These are phyloP conservation scores for Sander lucioperca DNA, from an alignment of 2,113 vertebrate species.

Conservation along the genomic window DNA sequence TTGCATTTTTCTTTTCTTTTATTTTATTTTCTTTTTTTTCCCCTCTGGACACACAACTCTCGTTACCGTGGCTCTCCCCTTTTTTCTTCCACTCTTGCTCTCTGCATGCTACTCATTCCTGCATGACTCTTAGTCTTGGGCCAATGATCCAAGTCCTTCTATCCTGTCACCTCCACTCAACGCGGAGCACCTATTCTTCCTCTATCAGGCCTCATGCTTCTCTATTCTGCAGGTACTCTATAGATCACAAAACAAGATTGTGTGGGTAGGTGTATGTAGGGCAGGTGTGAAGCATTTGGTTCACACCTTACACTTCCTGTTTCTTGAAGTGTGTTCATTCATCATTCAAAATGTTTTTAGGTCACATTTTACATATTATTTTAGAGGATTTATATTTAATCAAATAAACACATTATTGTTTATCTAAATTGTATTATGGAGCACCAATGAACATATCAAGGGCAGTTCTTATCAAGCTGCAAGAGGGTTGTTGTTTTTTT, in stretches of 20 bases:
- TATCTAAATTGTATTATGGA: neutral
- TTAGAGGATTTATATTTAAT: neutral
- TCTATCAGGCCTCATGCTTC: constrained; percentile 83
- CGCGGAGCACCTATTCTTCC: constrained; percentile 85
- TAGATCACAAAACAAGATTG: constrained; percentile 32
- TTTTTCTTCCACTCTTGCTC: constrained; percentile 23
- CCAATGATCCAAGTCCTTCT: constrained; percentile 80
- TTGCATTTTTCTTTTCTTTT: neutral
- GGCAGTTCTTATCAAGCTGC: neutral
- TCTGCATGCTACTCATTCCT: constrained; percentile 77
- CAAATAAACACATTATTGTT: neutral
- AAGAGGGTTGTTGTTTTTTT: neutral
- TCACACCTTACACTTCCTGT: constrained; percentile 20
- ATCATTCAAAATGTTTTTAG: neutral
- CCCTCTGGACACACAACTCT: constrained; percentile 11
- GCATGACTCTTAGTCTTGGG: constrained; percentile 82
- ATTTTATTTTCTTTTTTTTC: too few species aligned
- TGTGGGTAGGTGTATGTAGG: constrained; percentile 48
- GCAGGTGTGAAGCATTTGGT: constrained; percentile 31
- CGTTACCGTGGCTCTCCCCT: constrained; percentile 9
- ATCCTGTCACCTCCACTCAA: constrained; percentile 85
- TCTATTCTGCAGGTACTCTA: constrained; percentile 76
- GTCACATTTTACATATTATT: neutral
- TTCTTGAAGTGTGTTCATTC: neutral
- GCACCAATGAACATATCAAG: neutral